Conservation (phyloP, 2,113 vertebrate genomes). For the Pygoscelis antarcticus region DNA sequence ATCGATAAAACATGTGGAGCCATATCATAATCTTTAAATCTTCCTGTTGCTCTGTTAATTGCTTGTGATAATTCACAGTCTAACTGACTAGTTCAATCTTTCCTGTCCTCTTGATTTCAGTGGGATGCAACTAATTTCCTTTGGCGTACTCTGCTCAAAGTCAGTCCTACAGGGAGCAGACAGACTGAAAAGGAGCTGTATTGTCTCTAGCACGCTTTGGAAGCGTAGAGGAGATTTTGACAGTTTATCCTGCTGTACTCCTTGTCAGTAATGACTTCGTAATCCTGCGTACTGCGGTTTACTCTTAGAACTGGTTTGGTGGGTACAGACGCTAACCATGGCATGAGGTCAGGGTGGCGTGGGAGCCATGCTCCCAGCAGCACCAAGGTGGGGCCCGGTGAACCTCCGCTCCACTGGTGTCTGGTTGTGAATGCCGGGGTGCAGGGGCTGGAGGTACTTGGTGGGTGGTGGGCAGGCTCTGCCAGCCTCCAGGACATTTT, state of each 20-base stretch:
- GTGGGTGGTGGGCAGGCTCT: neutral
- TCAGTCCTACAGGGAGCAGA: neutral
- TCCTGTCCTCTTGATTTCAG: neutral
- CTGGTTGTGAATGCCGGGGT: rapidly evolving
- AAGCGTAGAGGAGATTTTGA: neutral
- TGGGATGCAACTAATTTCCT: neutral
- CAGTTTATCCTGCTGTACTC: neutral
- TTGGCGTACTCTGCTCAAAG: neutral
- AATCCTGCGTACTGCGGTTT: neutral
- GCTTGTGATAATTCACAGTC: neutral
- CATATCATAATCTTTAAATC: neutral
- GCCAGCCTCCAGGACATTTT: neutral
- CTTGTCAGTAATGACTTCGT: neutral
- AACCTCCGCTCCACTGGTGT: rapidly evolving
- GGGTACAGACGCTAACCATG: neutral
- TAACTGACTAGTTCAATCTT: neutral
- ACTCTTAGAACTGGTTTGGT: neutral
- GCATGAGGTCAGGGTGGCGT: neutral
- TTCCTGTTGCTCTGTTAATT: neutral
- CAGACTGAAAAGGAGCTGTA: neutral
- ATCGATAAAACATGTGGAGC: neutral
- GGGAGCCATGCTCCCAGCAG: neutral
- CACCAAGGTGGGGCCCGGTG: rapidly evolving
- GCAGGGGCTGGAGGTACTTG: neutral
- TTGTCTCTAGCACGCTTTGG: neutral